phyloP scores from a whole-genome alignment of 2,888 invertebrate species.

The Alentia gelatinosa region DNA sequence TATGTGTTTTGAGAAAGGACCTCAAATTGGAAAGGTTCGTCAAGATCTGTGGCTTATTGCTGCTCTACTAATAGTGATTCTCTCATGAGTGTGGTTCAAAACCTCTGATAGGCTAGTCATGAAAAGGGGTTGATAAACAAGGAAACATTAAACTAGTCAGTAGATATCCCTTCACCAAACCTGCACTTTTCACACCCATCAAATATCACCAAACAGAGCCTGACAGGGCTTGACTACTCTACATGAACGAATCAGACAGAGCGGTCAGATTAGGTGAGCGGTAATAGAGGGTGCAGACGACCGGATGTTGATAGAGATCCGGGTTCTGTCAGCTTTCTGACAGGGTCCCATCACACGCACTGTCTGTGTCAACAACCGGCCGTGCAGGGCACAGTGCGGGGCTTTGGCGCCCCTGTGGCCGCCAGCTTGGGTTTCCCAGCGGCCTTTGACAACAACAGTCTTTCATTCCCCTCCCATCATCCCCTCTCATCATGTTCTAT shows the following conservation, averaged over 20 bases:
- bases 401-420: background rate
- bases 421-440: background rate
- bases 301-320: background rate
- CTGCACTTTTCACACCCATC: too few species aligned
- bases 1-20: too few species aligned
- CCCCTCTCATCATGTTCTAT: too few species aligned
- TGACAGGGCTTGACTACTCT: background rate
- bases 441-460: constrained; percentile 2
- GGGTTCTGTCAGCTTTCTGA: background rate
- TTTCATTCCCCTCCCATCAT: too few species aligned
- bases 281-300: background rate
- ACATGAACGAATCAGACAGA: background rate
- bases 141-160: too few species aligned
- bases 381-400: background rate
- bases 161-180: too few species aligned
- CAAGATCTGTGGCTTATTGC: too few species aligned
- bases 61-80: too few species aligned
- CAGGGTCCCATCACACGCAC: background rate
- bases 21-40: too few species aligned
- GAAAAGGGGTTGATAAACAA: too few species aligned
- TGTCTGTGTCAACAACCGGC: background rate
- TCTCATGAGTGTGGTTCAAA: too few species aligned
- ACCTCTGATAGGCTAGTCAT: too few species aligned
- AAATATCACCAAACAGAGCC: background rate
- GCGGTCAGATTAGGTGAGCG: background rate